Evolutionary conservation across 1,140 invertebrate genomes (phyloP), one percentile per base, ranked within the genome.

Genomic region (Triops longicaudatus): DNA sequence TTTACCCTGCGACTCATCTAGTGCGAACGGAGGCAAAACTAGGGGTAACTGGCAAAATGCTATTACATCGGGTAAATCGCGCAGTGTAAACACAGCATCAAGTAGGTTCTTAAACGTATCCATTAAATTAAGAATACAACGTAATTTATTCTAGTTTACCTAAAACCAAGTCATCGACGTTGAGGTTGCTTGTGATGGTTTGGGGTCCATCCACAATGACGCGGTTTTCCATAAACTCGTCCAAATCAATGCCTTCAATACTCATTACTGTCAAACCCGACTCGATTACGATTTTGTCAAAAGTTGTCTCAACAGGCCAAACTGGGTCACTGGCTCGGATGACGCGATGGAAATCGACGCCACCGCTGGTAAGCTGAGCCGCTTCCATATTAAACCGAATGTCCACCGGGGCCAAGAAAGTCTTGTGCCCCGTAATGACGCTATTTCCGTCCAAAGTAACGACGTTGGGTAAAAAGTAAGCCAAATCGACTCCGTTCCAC

Each of bases 291-390:
- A 63, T 63, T 63, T 22, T 17, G 17, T 17, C 5, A 17, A 63
- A 63, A 5, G 50, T 63, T 6, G 50, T 63, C 5, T 22, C 50
- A 5, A 2, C 50, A 63, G 50, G 50, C 50, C 50, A 63, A 6
- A n/a, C 17, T 9, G 50, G 50, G 22, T 63, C 50, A 63, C n/a
- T 63, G 22, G 50, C 50, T 63, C 50, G 50, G 50, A 63, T 22
- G 17, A 63, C 50, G 50, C 50, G 50, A 63, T n/a, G 50, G 50
- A 63, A 63, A 63, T 63, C 50, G 10, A 63, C 50, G 50, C n/a
- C 50, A 9, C 50, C 50, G 50, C 50, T 63, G 50, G 22, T 63
- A 22, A 63, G 50, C 22, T 63, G n/a, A 63, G 14, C 50, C 14
- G 50, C 50, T 22, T 63, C 50, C 50, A 63, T 63, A 3, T 63